Conservation (phyloP, 2,113 vertebrate genomes). For the Chrysemys picta region DNA sequence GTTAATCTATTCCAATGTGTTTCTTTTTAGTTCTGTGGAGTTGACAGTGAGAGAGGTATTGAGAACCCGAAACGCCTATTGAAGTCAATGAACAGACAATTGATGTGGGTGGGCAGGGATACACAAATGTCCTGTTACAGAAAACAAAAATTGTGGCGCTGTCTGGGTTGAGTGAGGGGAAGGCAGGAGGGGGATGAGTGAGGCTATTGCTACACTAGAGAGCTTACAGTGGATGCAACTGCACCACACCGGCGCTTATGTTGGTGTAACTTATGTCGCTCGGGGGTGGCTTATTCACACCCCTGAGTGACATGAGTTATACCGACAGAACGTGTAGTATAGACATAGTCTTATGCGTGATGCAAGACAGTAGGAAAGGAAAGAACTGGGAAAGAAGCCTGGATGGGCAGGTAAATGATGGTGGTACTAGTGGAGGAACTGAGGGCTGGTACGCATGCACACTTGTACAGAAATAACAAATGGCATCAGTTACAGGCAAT, state of each 20-base stretch:
- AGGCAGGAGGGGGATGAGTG: background rate
- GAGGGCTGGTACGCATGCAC: background rate
- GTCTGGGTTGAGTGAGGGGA: background rate
- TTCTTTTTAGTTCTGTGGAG: constrained; percentile 28
- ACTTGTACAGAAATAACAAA: background rate
- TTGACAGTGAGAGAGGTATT: background rate
- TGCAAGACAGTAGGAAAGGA: background rate
- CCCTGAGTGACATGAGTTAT: no score
- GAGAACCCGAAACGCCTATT: background rate
- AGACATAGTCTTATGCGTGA: background rate
- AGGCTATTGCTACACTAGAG: no score
- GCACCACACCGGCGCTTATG: no score
- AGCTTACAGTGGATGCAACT: no score
- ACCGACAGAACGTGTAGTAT: no score
- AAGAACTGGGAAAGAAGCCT: background rate
- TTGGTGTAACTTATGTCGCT: no score
- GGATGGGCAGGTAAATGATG: background rate
- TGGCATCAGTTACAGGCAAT: background rate
- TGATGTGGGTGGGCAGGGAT: background rate
- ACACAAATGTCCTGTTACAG: background rate
- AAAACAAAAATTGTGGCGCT: no score
- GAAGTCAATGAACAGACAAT: background rate
- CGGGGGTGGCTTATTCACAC: no score
- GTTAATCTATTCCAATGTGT: constrained; percentile 16
- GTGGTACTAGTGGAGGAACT: background rate